These are phyloP conservation scores for Lasioglossum figueresi DNA, from an alignment of 2,888 invertebrate species.

Conservation along the genomic window DNA sequence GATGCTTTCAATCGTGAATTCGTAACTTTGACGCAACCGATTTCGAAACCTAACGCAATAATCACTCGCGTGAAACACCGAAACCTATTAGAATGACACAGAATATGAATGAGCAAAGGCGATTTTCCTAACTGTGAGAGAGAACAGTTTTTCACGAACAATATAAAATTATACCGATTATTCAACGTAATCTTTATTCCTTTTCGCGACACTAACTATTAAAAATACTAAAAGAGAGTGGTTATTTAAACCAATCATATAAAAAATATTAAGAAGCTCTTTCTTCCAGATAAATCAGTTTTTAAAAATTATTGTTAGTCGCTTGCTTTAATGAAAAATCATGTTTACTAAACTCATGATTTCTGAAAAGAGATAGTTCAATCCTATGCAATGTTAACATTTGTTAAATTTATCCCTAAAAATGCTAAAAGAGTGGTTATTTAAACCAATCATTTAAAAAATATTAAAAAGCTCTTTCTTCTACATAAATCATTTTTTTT, in stretches of 20 bases:
- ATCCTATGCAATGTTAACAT: too few relatives aligned
- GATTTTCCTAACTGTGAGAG: not conserved
- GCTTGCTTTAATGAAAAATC: too few relatives aligned
- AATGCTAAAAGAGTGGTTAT: too few relatives aligned
- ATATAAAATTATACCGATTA: not conserved
- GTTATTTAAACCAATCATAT: too few relatives aligned
- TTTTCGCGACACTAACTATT: not conserved
- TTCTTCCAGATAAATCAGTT: too few relatives aligned
- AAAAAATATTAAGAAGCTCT: too few relatives aligned
- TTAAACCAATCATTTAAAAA: not conserved
- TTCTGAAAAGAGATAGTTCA: too few relatives aligned
- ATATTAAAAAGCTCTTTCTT: not conserved
- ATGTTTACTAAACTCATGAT: too few relatives aligned
- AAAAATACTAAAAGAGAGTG: too few relatives aligned
- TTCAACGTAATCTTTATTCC: not conserved
- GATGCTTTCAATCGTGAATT: constrained; percentile 69
- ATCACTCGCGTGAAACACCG: constrained; percentile 19
- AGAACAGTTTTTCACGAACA: not conserved
- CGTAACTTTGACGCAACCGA: constrained; percentile 46
- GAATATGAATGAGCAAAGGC: not conserved
- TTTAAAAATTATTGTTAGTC: too few relatives aligned
- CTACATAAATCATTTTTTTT: too few relatives aligned
- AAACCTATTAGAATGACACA: not conserved
- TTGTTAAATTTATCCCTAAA: too few relatives aligned
- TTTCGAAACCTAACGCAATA: constrained; percentile 49